Evolutionary conservation across 2,113 vertebrate species (phyloP), one percentile per base, ranked within the genome.

Genomic region (Amblyopsis rosae): DNA sequence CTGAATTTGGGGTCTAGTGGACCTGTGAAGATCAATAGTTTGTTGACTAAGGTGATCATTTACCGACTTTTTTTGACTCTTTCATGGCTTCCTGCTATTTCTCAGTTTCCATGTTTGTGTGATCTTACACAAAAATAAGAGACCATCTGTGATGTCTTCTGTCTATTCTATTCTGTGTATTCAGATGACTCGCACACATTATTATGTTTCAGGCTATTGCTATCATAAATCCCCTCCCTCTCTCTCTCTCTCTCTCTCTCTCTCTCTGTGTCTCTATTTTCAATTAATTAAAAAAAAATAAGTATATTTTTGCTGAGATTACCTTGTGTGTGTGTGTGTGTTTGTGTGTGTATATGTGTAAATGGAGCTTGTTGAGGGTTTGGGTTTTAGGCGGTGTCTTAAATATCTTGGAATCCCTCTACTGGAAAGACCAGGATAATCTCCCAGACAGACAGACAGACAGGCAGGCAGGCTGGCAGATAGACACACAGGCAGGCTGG

Each of bases 371-470:
- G 72, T 71, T 79, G 80, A 82, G 9, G 62, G 75, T 69, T 56
- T 26, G 60, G 77, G 73, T 85, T 86, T 80, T 78, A 72, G 59
- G 46, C 50, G 1, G 51, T 49, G 75, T 79, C 65, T 77, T 78
- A 73, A 74, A 76, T 70, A 72, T 75, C 67, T 41, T 80, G 70
- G 69, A 83, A 71, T 83, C 76, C 73, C 75, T 73, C 73, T 10
- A 10, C 66, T 76, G 78, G 83, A 84, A 79, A 83, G 73, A 54
- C 51, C 2, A 7, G 73, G 85, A 81, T 87, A 77, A 87, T 82
- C 86, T 73, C 50, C 54, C 49, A 51, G 26, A 54, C 69, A 45
- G 70, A 6, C n/a, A 46, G 1, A 0, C 15, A 32, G 26, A 49
- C 26, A 26, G 26, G 3, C 26, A 26, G 26, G 2, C 26, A 26